These are phyloP conservation scores for Phodopus roborovskii DNA, from an alignment of 2,113 vertebrate genomes.

Conservation along the genomic window DNA sequence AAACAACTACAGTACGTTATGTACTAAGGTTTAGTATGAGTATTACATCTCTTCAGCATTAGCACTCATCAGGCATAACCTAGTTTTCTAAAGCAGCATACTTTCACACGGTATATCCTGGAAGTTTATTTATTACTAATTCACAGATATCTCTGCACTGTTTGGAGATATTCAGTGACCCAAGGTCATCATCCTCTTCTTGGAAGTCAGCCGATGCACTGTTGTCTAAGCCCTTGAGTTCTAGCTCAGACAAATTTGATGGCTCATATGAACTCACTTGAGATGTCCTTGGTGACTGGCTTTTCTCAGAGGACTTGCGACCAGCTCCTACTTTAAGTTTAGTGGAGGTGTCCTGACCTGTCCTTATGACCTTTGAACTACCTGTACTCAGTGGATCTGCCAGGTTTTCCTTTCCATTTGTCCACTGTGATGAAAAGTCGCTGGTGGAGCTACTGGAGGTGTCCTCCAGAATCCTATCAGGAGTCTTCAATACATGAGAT, in stretches of 20 bases:
- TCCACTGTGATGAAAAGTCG: constrained; percentile 62
- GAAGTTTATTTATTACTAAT: constrained; percentile 91
- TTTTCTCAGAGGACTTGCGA: constrained; percentile 78
- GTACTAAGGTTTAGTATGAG: not conserved
- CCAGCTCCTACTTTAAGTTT: constrained; percentile 61
- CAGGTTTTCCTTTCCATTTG: constrained; percentile 56
- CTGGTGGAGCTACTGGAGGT: constrained; percentile 69
- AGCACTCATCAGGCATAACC: not conserved
- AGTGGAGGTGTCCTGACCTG: constrained; percentile 46
- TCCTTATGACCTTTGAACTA: constrained; percentile 32
- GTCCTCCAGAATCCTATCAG: constrained; percentile 79
- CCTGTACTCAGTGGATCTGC: not conserved
- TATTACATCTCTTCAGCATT: not conserved
- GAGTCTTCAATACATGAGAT: constrained; percentile 78
- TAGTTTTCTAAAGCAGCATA: not conserved
- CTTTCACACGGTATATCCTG: constrained; percentile 93
- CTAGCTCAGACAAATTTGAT: constrained; percentile 79
- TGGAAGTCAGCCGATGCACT: constrained; percentile 73
- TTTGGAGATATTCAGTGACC: constrained; percentile 84
- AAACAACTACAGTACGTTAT: constrained; percentile 34
- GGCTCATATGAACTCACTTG: constrained; percentile 83
- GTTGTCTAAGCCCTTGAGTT: constrained; percentile 77
- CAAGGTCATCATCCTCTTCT: constrained; percentile 83
- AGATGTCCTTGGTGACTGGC: constrained; percentile 72
- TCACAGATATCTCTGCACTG: constrained; percentile 92